These are phyloP conservation scores for Upupa epops DNA, from an alignment of 2,113 vertebrate genomes.

Conservation along the genomic window DNA sequence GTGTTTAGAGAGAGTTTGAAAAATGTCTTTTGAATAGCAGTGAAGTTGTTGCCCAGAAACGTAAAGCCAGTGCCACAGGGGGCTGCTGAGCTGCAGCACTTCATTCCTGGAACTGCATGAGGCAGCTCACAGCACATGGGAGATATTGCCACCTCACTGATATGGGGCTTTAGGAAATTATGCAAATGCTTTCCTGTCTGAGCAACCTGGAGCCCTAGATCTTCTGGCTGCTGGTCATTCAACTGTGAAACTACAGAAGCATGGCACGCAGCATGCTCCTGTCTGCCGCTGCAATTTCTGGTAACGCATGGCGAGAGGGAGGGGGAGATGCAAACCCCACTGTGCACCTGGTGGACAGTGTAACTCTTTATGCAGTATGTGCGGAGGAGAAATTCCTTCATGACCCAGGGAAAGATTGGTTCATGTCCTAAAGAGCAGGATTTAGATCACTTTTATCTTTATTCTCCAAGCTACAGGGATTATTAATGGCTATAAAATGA, in stretches of 20 bases:
- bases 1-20: not conserved
- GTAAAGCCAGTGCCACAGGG: not conserved
- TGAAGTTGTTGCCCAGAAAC: not conserved
- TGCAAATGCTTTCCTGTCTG: not conserved
- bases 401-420: not conserved
- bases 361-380: not conserved
- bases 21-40: not conserved
- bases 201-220: not conserved
- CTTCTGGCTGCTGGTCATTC: not conserved
- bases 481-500: conserved; percentile 37
- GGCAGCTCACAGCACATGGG: not conserved
- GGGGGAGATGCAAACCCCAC: not conserved
- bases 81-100: not conserved
- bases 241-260: not conserved
- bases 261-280: rapidly evolving
- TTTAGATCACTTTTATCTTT: conserved; percentile 47
- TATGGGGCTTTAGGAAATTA: not conserved
- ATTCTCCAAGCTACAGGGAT: not conserved
- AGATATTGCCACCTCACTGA: not conserved
- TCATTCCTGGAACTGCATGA: not conserved
- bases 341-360: not conserved
- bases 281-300: not conserved
- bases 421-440: not conserved
- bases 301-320: not conserved
- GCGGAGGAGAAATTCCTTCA: conserved; percentile 2